Base-by-base conservation (phyloP, 2,888 invertebrate species). In the Drosophila lacicola region DNA sequence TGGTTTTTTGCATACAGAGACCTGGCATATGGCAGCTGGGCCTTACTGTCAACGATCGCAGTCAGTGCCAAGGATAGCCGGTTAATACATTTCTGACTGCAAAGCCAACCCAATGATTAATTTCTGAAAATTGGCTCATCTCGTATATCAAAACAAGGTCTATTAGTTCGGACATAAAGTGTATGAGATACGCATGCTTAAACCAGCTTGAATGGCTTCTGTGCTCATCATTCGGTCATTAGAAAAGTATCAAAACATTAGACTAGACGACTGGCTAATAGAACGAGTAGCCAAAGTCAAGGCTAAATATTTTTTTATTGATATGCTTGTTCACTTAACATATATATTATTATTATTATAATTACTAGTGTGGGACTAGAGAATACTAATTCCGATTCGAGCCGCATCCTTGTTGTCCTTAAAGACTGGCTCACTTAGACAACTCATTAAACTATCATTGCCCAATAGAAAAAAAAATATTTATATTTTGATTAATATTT, bases 1-100 rank as follows among this genome's bases (percentile, higher is more conserved):
- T 17, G 17, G 49, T 33, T 51, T 82, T 8, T 75, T 45, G 64
- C 66, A 65, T 56, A 55, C 50, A 46, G 58, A 55, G 33, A 53
- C 44, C 70, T 42, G 36, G 74, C 46, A 47, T 47, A 39, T 34
- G 53, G 36, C 45, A 34, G 45, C 21, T 42, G 54, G 50, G 67
- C 54, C 37, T 45, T 34, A 34, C 60, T 49, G 45, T 55, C 50
- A 41, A 44, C 21, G 14, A 45, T 42, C 49, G 36, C 37, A 41
- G 37, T 45, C 53, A 62, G 45, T 47, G 53, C 19, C 68, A 72
- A 63, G 44, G 37, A 45, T 50, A 60, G 41, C 51, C 39, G 47
- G 44, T 55, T 76, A n/a, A 13, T 42, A 61, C 2, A 36, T 29
- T 25, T 74, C 21, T 55, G 25, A 19, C 4, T 49, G 11, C 25